phyloP scores from a whole-genome alignment of 2,113 vertebrate genomes.

The Syngnathus scovelli region DNA sequence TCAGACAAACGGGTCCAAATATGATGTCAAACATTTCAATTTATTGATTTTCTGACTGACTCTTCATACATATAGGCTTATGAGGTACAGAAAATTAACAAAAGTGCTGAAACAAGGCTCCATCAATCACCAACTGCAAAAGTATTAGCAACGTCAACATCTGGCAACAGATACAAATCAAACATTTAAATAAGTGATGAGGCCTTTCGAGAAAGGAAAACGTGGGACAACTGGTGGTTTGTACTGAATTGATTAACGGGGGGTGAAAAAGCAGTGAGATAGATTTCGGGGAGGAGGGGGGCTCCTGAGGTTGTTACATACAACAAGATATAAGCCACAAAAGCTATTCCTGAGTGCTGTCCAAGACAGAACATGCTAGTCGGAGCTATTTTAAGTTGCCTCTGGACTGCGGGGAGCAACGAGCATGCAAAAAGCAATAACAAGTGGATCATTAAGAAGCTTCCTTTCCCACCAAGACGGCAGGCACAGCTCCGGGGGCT shows the following conservation, averaged over 20 bases:
- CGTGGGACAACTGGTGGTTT: slow-evolving; percentile 37
- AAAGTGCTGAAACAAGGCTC: slow-evolving; percentile 72
- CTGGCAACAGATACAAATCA: slow-evolving; percentile 41
- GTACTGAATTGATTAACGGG: slow-evolving; percentile 32
- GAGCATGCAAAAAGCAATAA: slow-evolving; percentile 36
- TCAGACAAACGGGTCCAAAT: neutral
- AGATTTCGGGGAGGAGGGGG: too few species aligned
- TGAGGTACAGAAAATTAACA: slow-evolving; percentile 73
- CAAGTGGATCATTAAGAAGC: slow-evolving; percentile 35
- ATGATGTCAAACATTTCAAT: slow-evolving; percentile 58
- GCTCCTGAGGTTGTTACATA: slow-evolving; percentile 13
- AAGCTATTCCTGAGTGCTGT: slow-evolving; percentile 56
- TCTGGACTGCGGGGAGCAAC: slow-evolving; percentile 36
- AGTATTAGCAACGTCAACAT: slow-evolving; percentile 46
- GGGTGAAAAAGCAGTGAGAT: too few species aligned
- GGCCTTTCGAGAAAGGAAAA: neutral
- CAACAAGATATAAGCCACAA: slow-evolving; percentile 11
- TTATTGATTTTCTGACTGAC: slow-evolving; percentile 65
- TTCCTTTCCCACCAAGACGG: slow-evolving; percentile 9
- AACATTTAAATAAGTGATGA: slow-evolving; percentile 19
- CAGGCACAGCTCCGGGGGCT: slow-evolving; percentile 29
- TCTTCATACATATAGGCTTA: slow-evolving; percentile 64
- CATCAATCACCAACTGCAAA: slow-evolving; percentile 47
- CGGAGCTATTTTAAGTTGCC: slow-evolving; percentile 48
- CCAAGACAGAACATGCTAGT: slow-evolving; percentile 38